phyloP scores from a whole-genome alignment of 2,888 invertebrate genomes.

The Abscondita cerata region DNA sequence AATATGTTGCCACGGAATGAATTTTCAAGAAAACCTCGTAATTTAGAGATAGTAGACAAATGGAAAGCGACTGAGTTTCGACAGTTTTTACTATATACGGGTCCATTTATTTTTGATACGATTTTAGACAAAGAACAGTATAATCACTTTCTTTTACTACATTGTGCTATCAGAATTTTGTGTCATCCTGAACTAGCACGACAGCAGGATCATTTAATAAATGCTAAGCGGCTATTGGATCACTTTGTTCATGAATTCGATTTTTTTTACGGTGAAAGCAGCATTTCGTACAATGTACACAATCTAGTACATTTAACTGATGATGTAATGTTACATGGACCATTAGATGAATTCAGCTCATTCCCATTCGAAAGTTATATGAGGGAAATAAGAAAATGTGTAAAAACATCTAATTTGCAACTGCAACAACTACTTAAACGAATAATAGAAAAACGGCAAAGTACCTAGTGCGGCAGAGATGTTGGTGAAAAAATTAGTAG shows the following conservation, averaged over 20 bases:
- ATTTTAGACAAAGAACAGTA: neutral
- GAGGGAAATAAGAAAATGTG: too few species aligned
- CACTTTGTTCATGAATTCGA: neutral
- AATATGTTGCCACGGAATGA: neutral
- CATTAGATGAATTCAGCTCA: too few species aligned
- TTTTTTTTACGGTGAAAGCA: neutral
- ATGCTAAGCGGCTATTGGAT: neutral
- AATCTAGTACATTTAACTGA: slow-evolving; percentile 1
- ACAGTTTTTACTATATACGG: too few species aligned
- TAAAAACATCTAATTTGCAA: too few species aligned
- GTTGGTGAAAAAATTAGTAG: too few species aligned
- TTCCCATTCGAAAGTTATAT: too few species aligned
- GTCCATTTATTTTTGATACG: neutral
- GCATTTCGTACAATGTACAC: slow-evolving; percentile 4
- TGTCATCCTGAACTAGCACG: neutral
- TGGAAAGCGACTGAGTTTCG: slow-evolving; percentile 6
- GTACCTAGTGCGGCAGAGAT: too few species aligned
- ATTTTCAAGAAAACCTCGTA: slow-evolving; percentile 6
- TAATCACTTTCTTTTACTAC: neutral
- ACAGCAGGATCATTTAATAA: neutral
- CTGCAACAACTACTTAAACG: too few species aligned
- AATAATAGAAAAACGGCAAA: too few species aligned
- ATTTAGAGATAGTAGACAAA: neutral
- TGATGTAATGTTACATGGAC: neutral
- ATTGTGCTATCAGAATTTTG: neutral